A percentile compares a stretch with the other conserved stretches of the same genome.
phyloP scores from a whole-genome alignment of 2,113 vertebrate species.

The Dolichotis patagonum region DNA sequence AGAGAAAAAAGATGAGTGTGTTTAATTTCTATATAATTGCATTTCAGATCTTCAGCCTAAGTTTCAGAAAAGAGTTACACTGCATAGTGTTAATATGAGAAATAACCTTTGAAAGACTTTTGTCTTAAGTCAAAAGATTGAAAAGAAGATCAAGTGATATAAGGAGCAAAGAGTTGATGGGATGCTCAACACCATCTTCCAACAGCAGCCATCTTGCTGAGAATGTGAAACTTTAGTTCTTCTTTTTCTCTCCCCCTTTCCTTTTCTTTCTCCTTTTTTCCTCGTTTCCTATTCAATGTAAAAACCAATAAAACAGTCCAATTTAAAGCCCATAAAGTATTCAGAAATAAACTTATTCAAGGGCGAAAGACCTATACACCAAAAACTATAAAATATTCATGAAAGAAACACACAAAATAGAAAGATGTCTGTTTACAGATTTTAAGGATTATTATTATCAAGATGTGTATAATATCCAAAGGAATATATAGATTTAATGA shows the following conservation, averaged over 20 bases:
- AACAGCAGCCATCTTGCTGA: background rate
- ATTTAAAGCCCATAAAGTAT: background rate
- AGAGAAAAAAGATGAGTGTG: background rate
- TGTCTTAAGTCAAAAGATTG: background rate
- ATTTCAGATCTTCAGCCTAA: background rate
- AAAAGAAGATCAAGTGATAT: background rate
- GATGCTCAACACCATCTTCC: background rate
- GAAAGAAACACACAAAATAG: background rate
- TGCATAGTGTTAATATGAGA: background rate
- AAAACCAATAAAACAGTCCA: background rate
- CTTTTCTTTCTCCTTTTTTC: background rate
- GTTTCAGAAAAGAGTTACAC: background rate
- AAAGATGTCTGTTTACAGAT: background rate
- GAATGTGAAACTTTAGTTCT: background rate
- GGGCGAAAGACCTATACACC: background rate
- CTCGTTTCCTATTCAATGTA: background rate
- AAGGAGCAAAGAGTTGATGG: background rate
- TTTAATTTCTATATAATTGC: background rate
- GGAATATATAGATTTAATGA: background rate
- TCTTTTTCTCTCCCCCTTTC: background rate
- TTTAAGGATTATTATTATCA: background rate
- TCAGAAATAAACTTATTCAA: background rate
- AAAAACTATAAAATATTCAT: background rate
- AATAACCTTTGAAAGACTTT: background rate
- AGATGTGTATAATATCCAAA: background rate